Evolutionary conservation across 2,113 vertebrate species (phyloP).

Genomic region (Pygoscelis antarcticus): DNA sequence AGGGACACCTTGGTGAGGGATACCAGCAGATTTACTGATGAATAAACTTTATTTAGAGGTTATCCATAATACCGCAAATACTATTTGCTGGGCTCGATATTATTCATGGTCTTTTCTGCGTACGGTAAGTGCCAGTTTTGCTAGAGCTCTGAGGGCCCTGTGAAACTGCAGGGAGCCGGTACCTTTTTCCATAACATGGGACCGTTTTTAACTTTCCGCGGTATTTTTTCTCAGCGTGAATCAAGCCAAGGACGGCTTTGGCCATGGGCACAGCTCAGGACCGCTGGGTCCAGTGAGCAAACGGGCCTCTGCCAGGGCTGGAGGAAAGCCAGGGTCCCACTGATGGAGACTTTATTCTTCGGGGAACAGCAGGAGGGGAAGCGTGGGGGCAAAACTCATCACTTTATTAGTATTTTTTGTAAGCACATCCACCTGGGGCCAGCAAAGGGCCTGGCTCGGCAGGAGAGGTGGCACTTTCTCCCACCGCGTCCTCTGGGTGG

Average conservation of each 20-base stretch:
- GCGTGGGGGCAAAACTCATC: accelerated
- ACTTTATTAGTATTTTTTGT: not conserved
- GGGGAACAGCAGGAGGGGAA: not conserved
- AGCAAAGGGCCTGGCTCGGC: accelerated
- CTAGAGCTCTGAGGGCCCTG: not conserved
- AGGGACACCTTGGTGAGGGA: not conserved
- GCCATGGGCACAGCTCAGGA: not conserved
- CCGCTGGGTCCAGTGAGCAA: accelerated
- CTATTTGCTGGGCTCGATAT: accelerated
- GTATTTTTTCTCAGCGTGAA: accelerated
- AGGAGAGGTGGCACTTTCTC: accelerated
- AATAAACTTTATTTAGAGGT: not conserved
- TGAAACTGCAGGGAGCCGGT: not conserved
- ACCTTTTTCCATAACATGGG: not conserved
- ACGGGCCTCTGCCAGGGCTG: not conserved
- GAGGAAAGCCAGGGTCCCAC: not conserved
- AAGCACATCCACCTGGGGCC: not conserved
- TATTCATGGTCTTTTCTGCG: accelerated
- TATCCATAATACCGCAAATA: not conserved
- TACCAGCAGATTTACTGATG: not conserved
- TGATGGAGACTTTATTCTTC: not conserved
- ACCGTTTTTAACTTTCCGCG: not conserved
- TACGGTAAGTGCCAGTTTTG: not conserved
- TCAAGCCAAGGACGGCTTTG: not conserved
- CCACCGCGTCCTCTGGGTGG: not conserved